Evolutionary conservation across 53 echinoderm and acorn worm genomes (phyloP), one percentile per base, ranked within the genome.

Genomic region (Arbacia lixula): DNA sequence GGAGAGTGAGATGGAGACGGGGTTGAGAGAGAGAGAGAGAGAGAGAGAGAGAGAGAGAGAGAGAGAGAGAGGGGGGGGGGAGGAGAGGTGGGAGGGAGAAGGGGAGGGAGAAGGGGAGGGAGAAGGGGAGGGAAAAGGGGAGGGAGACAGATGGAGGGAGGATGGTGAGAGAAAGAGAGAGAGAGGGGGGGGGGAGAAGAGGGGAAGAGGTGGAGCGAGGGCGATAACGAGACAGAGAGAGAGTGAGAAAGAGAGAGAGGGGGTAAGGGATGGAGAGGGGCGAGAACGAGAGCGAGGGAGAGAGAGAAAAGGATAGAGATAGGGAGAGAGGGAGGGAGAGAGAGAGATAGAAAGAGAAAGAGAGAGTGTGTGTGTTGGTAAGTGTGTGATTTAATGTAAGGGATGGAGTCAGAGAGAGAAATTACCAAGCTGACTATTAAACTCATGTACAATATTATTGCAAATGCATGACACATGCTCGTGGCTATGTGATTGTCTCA

Each of bases 41-140:
- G 49, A 46, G 49, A 14, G 49, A 69, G 69, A 69, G 27, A 74
- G 74, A 20, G 53, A n/a, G 53, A 74, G 52, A 11, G 40, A 14
- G 66, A 66, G 9, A 36, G 4, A 14, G 8, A 46, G 49, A 46
- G 14, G 14, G 21, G 66, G 12, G 16, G 4, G 36, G 17, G 34
- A 11, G 34, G 21, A 20, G 37, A 36, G 49, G 8, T 8, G 8
- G 14, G 8, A 10, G 14, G 49, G 8, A 46, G 49, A 36, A 0
- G 17, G 36, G 1, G 43, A 27, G 29, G 28, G 42, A 69, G 42
- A 69, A 21, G 3, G 29, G 12, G 25, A 41, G 43, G 43, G 11
- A 26, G 25, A 42, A 9, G 43, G 24, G 11, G 12, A 34, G 4
- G 20, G 36, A 34, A 36, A 65, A 1, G 19, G 32, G 19, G 63